Base-by-base conservation (phyloP, 2,113 vertebrate species). In the Megalops atlanticus region DNA sequence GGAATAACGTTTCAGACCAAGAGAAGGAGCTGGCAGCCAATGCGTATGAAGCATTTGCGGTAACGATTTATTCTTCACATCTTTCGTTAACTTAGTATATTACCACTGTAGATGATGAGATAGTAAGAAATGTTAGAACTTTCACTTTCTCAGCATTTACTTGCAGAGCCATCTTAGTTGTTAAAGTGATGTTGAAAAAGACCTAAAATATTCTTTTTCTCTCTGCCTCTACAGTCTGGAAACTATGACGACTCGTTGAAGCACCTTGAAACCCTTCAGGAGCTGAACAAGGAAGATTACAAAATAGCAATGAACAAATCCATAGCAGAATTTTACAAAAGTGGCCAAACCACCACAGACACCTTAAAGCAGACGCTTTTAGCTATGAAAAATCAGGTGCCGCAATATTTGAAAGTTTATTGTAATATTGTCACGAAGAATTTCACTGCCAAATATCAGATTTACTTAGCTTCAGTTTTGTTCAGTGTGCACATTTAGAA, bases 251-350 rank as follows among this genome's bases (percentile, higher is more conserved):
- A 95, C 81, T 96, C 95, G 77, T 93, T 99, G 7, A 93, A 96
- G 85, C 95, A 98, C 45, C 95, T 99, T 0, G 94, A 93, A 76
- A 92, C 91, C 76, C 94, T 99, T 73, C 97, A 97, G 89, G 97
- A 98, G 76, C 92, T 98, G 77, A 99, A 97, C 91, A 99, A 97
- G 90, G 98, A 98, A 38, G 98, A 99, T 91, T 97, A 98, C 92
- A 99, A 99, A 94, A 96, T 99, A 76, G 91, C 94, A 81, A 88
- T 99, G 95, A 99, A 99, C 85, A 97, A 94, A 87, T 96, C 97
- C 40, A 93, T 98, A 47, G 92, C 96, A 0, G 97, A 99, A 83
- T 99, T 99, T 91, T 99, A 96, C 92, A 98, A 94, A 91, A 97
- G 93, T 85, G 96, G 96, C 74, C 98, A 99, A 90, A 95, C 93